These are phyloP conservation scores for Siderastrea radians DNA, from an alignment of 92 coral and sea anemone genomes.

Conservation along the genomic window DNA sequence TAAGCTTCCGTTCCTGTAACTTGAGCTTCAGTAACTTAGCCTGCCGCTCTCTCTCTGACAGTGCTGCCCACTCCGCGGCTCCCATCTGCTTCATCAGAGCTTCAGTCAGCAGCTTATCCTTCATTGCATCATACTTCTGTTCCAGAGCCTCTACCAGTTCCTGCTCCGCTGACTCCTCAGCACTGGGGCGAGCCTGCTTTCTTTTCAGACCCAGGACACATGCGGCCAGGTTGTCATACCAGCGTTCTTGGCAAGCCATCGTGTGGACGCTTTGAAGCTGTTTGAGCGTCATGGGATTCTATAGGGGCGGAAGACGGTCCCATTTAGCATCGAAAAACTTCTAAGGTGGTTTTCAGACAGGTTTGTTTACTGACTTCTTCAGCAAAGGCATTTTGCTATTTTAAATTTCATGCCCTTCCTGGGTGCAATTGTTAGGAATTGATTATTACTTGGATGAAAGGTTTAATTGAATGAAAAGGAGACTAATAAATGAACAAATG, in stretches of 20 bases:
- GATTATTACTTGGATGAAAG: too few relatives aligned
- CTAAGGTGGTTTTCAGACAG: neutral
- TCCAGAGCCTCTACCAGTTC: conserved; percentile 97
- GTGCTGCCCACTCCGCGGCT: conserved; percentile 92
- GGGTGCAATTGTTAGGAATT: too few relatives aligned
- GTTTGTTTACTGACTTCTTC: too few relatives aligned
- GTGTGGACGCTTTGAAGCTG: conserved; percentile 93
- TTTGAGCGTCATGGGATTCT: conserved; percentile 84
- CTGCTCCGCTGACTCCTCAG: conserved; percentile 84
- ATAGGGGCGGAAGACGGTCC: neutral
- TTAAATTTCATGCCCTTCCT: too few relatives aligned
- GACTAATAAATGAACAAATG: too few relatives aligned
- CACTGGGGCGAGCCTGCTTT: conserved; percentile 64
- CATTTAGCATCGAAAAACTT: neutral
- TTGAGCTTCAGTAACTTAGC: conserved; percentile 86
- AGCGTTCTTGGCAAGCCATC: conserved; percentile 89
- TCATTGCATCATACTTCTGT: conserved; percentile 96
- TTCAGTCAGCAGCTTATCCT: conserved; percentile 93
- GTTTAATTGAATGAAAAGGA: too few relatives aligned
- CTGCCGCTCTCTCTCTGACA: conserved; percentile 94
- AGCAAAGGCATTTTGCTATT: neutral
- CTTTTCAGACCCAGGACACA: conserved; percentile 89
- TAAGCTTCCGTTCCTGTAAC: conserved; percentile 88
- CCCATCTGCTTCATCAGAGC: conserved; percentile 97
- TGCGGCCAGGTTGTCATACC: conserved; percentile 98